Conservation (phyloP, 2,888 invertebrate species). For the Ptychoptera albimana region DNA sequence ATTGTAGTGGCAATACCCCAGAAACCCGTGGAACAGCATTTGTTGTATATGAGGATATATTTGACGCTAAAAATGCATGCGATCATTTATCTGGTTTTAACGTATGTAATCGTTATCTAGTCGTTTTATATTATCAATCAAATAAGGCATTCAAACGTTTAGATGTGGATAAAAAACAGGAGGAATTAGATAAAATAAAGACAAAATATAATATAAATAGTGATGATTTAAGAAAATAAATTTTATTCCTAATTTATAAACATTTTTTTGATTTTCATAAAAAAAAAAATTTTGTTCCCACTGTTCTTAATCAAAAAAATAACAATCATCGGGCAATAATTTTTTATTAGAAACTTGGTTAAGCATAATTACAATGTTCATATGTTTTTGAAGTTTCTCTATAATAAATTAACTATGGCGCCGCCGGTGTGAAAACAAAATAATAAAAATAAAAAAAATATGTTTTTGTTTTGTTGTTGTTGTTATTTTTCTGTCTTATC, state of each 20-base stretch:
- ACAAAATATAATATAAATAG: conserved; percentile 76
- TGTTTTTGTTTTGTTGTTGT: no score
- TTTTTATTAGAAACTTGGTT: no score
- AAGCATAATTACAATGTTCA: no score
- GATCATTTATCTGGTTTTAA: conserved; percentile 98
- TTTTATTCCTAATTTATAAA: neutral
- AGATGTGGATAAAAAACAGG: conserved; percentile 89
- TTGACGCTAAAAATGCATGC: conserved; percentile 99
- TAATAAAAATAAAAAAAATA: no score
- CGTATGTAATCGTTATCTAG: conserved; percentile 95
- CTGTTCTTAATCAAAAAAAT: no score
- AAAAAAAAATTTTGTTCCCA: no score
- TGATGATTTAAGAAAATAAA: conserved; percentile 35
- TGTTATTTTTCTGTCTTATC: no score
- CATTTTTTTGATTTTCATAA: neutral
- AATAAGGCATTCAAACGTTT: conserved; percentile 92
- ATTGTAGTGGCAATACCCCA: conserved; percentile 81
- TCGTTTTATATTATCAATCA: conserved; percentile 96
- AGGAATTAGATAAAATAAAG: conserved; percentile 89
- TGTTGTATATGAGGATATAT: conserved; percentile 99
- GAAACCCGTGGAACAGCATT: conserved; percentile 98
- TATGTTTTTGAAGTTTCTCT: no score
- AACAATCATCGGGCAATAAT: no score
- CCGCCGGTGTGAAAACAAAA: no score
- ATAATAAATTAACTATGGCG: no score